Conservation (phyloP, 2,888 invertebrate species). For the Herminia tarsipennalis region DNA sequence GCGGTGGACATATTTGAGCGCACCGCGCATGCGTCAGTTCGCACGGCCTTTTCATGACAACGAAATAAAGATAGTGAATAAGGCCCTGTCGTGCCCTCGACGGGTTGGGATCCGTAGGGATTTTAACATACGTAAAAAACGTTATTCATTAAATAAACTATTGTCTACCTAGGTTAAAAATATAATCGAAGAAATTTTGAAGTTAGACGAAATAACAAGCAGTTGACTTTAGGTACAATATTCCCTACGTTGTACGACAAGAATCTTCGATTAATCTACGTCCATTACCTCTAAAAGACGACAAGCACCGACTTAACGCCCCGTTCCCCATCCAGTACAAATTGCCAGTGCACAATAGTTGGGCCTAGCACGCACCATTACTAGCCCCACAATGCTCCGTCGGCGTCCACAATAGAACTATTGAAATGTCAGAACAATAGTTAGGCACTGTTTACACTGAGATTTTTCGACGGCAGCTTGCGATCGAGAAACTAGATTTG, state of each 20-base stretch:
- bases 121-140: no score
- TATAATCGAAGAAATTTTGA: no score
- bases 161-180: no score
- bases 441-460: conserved; percentile 63
- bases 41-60: no score
- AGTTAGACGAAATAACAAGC: no score
- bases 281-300: conserved; percentile 25
- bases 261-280: conserved; percentile 15
- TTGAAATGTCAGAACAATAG: conserved; percentile 72
- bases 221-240: no score
- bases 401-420: conserved; percentile 50
- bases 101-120: no score
- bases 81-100: no score
- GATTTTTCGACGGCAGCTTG: conserved; percentile 58
- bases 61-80: no score
- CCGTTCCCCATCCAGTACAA: conserved; percentile 38
- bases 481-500: conserved; percentile 31
- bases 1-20: no score
- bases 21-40: no score
- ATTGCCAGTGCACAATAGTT: conserved; percentile 53
- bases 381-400: conserved; percentile 37
- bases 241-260: neutral
- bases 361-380: conserved; percentile 53
- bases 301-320: conserved; percentile 24
- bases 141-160: no score